Evolutionary conservation across 2,797 vertebrate species (phyloP).

Genomic region (Astyanax mexicanus): DNA sequence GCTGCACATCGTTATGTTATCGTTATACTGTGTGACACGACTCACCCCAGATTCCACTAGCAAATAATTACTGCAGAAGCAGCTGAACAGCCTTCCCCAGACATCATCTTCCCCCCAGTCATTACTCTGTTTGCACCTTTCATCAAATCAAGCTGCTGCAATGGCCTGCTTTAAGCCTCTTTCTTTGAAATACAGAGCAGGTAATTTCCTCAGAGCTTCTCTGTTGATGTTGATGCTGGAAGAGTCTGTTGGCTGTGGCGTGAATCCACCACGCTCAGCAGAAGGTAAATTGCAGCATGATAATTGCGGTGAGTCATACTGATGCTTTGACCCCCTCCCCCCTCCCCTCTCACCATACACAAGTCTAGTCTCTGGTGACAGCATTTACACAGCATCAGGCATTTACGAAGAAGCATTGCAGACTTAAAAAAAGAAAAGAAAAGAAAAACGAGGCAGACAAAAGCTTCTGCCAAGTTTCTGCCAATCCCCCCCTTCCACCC

Average conservation of each 20-base stretch:
- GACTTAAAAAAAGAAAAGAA: slow-evolving; percentile 28
- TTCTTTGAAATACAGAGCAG: slow-evolving; percentile 10
- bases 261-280: slow-evolving; percentile 7
- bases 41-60: not conserved
- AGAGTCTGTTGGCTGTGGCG: not conserved
- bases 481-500: not conserved
- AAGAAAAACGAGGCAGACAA: slow-evolving; percentile 24
- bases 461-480: not conserved
- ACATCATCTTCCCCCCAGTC: not conserved
- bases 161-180: not conserved
- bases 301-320: slow-evolving; percentile 25
- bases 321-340: slow-evolving; percentile 9
- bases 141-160: slow-evolving; percentile 3
- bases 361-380: not conserved
- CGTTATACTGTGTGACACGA: no score
- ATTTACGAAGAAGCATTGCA: slow-evolving; percentile 34
- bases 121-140: not conserved
- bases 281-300: slow-evolving; percentile 17
- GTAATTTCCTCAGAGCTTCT: not conserved
- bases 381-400: slow-evolving; percentile 23
- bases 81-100: not conserved
- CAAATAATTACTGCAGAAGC: not conserved
- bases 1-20: no score
- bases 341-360: not conserved
- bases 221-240: slow-evolving; percentile 22